Evolutionary conservation across 2,113 vertebrate species (phyloP), one percentile per base, ranked within the genome.

Genomic region (Larimichthys polyactis): DNA sequence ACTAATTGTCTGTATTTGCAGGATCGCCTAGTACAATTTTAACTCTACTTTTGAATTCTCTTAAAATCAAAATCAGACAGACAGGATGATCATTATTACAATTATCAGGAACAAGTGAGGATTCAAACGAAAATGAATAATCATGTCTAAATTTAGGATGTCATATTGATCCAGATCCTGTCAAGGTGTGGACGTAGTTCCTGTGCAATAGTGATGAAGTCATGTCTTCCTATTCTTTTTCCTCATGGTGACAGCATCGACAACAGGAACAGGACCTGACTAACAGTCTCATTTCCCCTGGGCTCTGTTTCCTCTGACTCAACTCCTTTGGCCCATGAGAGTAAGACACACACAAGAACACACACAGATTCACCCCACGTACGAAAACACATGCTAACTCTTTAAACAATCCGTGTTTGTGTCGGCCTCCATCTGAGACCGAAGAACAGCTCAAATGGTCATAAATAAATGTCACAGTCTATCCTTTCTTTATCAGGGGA

Each of bases 261-360:
- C 83, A 87, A 86, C 89, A 91, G 93, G 89, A 95, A 94, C 82
- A 83, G 87, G 81, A 83, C 76, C 92, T 86, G 87, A 90, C 87
- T 84, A 86, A 92, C 83, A 86, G 75, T 68, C 85, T 85, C 58
- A 88, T 91, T 93, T 94, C 87, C 90, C 90, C 78, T 2, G 65
- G 77, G 81, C 86, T 85, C 75, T 76, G 81, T 85, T 95, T 94
- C 92, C 93, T 95, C 90, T 91, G 89, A 90, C 74, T 87, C 90
- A 93, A 70, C 79, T 79, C 59, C 69, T 90, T 75, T 75, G 78
- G 67, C 68, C 65, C 84, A 71, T 71, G 49, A 76, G 65, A 81
- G 69, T 54, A 84, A 29, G 67, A 82, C 57, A 27, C 43, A 32
- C 48, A 60, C 16, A 32, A 46, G 46, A 51, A 67, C 8, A 77